Evolutionary conservation across 2,888 invertebrate species (phyloP).

Genomic region (Macrophya alboannulata): DNA sequence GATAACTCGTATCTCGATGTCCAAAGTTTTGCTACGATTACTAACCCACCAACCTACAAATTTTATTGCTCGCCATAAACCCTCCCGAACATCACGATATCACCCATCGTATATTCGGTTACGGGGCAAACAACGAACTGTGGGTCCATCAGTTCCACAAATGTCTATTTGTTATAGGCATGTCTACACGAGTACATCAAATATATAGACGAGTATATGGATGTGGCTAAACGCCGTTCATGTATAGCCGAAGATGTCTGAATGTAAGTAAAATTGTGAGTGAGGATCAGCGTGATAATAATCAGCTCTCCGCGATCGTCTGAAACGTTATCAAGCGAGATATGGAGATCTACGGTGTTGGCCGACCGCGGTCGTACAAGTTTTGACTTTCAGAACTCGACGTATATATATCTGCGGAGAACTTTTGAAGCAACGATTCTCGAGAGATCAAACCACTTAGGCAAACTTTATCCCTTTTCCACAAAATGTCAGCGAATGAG

Average conservation of each 20-base stretch:
- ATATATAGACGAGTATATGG: neutral
- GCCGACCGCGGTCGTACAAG: neutral
- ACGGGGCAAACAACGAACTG: slow-evolving; percentile 38
- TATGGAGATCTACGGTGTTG: neutral
- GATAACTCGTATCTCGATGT: slow-evolving; percentile 42
- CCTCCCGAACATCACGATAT: slow-evolving; percentile 39
- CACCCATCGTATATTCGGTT: slow-evolving; percentile 41
- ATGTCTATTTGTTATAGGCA: neutral
- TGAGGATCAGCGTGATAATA: neutral
- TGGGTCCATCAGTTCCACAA: neutral
- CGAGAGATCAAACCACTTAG: neutral
- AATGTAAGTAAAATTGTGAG: neutral
- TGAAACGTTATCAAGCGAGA: neutral
- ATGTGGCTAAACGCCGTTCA: neutral
- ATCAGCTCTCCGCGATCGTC: neutral
- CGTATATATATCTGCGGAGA: neutral
- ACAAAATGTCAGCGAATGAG: slow-evolving; percentile 30
- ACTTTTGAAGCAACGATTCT: neutral
- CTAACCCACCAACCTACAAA: slow-evolving; percentile 26
- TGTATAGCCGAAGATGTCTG: neutral
- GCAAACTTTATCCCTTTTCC: neutral
- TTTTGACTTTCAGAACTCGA: neutral
- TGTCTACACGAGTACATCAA: neutral
- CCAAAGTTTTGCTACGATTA: slow-evolving; percentile 48
- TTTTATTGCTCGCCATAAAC: slow-evolving; percentile 49